Percentiles rank a stretch among this genome's conserved stretches.
phyloP scores from a whole-genome alignment of 1,140 invertebrate species.

The Pseudomyrmex gracilis region DNA sequence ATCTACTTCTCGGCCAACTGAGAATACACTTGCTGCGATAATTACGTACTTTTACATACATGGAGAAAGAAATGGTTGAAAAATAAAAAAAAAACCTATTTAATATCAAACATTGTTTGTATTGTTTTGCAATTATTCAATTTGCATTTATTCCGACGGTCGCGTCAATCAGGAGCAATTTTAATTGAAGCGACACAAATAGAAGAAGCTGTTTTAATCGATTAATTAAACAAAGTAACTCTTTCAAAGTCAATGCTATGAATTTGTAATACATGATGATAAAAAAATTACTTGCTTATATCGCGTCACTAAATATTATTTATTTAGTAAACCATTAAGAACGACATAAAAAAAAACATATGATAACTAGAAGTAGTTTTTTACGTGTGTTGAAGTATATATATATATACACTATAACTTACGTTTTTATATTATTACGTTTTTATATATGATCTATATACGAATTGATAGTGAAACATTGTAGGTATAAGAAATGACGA shows the following conservation, averaged over 20 bases:
- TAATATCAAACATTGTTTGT: neutral
- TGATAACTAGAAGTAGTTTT: no score
- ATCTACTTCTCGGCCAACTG: neutral
- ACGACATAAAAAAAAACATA: no score
- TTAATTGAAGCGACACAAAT: neutral
- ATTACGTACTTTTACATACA: neutral
- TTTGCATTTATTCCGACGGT: neutral
- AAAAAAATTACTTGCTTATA: neutral
- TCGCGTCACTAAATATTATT: no score
- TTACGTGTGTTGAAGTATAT: no score
- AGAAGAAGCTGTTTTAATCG: neutral
- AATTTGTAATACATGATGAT: neutral
- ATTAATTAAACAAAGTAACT: constrained; percentile 11
- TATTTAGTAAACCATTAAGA: no score
- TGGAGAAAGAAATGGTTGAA: neutral
- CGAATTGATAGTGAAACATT: constrained; percentile 38
- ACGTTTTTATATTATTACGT: no score
- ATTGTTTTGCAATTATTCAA: neutral
- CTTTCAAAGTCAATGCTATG: neutral
- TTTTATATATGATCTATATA: no score
- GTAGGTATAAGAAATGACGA: neutral
- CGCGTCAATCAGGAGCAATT: neutral
- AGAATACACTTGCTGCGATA: constrained; percentile 11
- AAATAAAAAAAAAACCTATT: neutral
- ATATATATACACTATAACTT: no score